Evolutionary conservation across 2,113 vertebrate species (phyloP).

Genomic region (Etheostoma cragini): DNA sequence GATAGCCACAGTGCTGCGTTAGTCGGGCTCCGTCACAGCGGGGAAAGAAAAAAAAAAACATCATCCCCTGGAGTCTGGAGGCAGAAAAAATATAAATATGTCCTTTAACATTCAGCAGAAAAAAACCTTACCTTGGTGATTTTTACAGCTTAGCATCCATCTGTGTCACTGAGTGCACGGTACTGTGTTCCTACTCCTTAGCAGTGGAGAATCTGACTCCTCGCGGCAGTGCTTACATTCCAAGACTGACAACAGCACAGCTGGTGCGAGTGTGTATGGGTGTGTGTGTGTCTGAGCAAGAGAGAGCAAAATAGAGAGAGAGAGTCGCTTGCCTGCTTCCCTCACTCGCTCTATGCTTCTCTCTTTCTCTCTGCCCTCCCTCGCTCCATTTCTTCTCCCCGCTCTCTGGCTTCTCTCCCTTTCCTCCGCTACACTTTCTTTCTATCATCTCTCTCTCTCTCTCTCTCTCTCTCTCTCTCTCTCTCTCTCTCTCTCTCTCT

Average conservation of each 20-base stretch:
- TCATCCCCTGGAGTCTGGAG: slow-evolving; percentile 47
- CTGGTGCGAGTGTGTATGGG: slow-evolving; percentile 69
- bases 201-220: slow-evolving; percentile 66
- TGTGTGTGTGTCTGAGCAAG: slow-evolving; percentile 26
- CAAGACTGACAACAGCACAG: slow-evolving; percentile 82
- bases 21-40: slow-evolving; percentile 56
- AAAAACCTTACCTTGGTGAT: slow-evolving; percentile 68
- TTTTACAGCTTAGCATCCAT: slow-evolving; percentile 73
- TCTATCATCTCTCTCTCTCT: slow-evolving; percentile 23
- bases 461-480: slow-evolving; percentile 3
- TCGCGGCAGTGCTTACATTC: slow-evolving; percentile 80
- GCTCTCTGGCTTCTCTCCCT: slow-evolving; percentile 65
- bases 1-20: slow-evolving; percentile 42
- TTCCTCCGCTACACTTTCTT: slow-evolving; percentile 61
- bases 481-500: neutral
- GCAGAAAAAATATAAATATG: slow-evolving; percentile 42
- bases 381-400: slow-evolving; percentile 65
- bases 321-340: slow-evolving; percentile 48
- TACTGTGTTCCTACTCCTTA: slow-evolving; percentile 62
- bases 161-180: slow-evolving; percentile 55
- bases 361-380: slow-evolving; percentile 59
- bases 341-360: slow-evolving; percentile 62
- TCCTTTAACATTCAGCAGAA: slow-evolving; percentile 29
- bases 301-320: slow-evolving; percentile 34
- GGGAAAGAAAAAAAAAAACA: slow-evolving; percentile 6